Base-by-base conservation (phyloP, 2,113 vertebrate species). In the Nibea albiflora region DNA sequence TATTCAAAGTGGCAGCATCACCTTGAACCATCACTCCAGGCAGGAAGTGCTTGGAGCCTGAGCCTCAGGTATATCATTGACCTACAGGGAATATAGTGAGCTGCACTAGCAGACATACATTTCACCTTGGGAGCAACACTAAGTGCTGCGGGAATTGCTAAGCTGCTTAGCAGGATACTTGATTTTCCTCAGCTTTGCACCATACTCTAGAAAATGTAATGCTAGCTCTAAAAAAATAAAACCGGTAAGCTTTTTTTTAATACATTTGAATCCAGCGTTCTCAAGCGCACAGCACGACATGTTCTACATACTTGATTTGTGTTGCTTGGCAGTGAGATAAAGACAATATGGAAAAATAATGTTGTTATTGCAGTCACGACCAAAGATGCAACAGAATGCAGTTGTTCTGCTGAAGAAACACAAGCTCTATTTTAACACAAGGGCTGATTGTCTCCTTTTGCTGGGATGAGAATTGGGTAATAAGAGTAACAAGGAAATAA, bases 21-120 rank as follows among this genome's bases (percentile, higher is more conserved):
- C 20, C 66, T 74, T 81, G 63, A 81, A 78, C 50, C 68, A 75
- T 69, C 61, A 28, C 66, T 83, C 68, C 42, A 87, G 85, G 75
- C 50, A 58, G 76, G 44, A 67, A 81, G 44, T 65, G 42, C 69
- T 72, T 5, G 11, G 15, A 80, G 50, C 42, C 22, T 26, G 49
- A 63, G 77, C 76, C 56, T 84, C 46, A 64, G 63, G 85, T 84
- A 81, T 76, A 56, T 78, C 65, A 72, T 22, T 89, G 66, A 84
- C 78, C 80, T 80, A 20, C 62, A 64, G 58, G 26, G 57, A 58
- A 72, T 77, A 50, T 47, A 76, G 64, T 11, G 16, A 61, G 57
- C 73, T 47, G 57, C 58, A 77, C 58, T 57, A 65, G 78, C 74
- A 82, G 60, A 72, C 64, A 50, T 88, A 64, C 64, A 66, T 79